Evolutionary conservation across 64 coral and sea anemone genomes (phyloP).

Genomic region (Trachythela sp.): DNA sequence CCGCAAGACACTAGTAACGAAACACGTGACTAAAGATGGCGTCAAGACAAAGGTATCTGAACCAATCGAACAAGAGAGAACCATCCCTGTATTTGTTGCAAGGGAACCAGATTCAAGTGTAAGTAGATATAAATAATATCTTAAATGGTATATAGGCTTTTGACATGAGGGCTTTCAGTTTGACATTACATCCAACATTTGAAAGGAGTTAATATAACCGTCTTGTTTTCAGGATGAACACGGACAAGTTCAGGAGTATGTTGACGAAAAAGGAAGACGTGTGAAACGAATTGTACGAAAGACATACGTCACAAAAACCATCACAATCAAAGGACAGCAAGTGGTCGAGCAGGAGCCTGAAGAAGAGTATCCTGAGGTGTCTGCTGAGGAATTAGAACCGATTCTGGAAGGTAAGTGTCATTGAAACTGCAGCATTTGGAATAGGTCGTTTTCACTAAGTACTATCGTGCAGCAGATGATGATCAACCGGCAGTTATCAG

Average conservation of each 20-base stretch:
- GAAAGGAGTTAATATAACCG: too few species aligned
- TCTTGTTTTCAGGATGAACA: neutral
- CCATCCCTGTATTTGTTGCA: neutral
- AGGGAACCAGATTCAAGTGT: slow-evolving; percentile 20
- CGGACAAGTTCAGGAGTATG: neutral
- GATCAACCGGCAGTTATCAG: too few species aligned
- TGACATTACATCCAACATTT: too few species aligned
- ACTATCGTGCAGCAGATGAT: too few species aligned
- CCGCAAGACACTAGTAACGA: neutral
- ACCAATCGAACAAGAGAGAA: neutral
- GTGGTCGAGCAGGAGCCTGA: neutral
- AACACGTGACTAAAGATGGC: slow-evolving; percentile 16
- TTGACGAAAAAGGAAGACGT: slow-evolving; percentile 19
- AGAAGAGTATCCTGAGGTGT: neutral
- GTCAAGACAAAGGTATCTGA: neutral
- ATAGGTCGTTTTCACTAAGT: too few species aligned
- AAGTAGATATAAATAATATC: neutral
- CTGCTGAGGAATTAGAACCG: neutral
- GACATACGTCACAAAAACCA: neutral
- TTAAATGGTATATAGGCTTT: neutral
- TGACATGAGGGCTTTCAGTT: too few species aligned
- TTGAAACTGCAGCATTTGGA: too few species aligned
- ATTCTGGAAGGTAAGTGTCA: neutral
- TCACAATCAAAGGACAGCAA: neutral
- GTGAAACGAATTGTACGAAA: neutral